Percentiles rank a stretch among this genome's conserved stretches.
Conservation (phyloP, 2,888 invertebrate genomes). For the Drosophila pseudotakahashii region DNA sequence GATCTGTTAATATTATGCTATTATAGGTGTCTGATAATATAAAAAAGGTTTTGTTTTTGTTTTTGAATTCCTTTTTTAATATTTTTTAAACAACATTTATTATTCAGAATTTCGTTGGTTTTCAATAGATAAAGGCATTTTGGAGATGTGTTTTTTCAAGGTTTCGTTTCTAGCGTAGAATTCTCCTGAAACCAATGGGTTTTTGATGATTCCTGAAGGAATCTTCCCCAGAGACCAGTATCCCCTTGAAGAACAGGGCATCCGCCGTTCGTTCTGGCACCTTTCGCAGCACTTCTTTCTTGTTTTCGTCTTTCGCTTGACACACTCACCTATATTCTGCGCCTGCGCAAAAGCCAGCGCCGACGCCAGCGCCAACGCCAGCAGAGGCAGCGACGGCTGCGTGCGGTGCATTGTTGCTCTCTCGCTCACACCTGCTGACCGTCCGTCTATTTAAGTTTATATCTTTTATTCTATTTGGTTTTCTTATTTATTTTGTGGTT, state of each 20-base stretch:
- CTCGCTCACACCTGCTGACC: constrained; percentile 41
- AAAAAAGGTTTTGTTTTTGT: no score
- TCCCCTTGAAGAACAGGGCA: constrained; percentile 5
- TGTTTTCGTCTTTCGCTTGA: constrained; percentile 67
- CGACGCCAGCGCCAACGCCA: constrained; percentile 64
- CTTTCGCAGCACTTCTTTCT: constrained; percentile 18
- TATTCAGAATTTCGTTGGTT: no score
- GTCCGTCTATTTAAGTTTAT: constrained; percentile 7
- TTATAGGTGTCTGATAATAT: no score
- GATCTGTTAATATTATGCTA: no score
- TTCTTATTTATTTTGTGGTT: constrained; percentile 13
- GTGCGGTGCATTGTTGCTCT: constrained; percentile 70
- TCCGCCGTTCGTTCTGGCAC: constrained; percentile 12
- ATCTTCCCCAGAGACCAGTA: neutral
- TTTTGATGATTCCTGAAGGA: no score
- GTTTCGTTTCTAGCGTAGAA: no score
- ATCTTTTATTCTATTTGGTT: constrained; percentile 2
- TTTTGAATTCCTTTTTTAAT: no score
- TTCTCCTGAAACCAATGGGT: neutral
- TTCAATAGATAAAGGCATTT: no score
- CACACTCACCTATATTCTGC: constrained; percentile 84
- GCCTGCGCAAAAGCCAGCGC: constrained; percentile 66
- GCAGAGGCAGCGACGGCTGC: constrained; percentile 66
- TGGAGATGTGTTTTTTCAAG: no score
- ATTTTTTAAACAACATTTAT: no score